Conservation (phyloP, 2,888 invertebrate genomes). For the Aproaerema taeniolella region DNA sequence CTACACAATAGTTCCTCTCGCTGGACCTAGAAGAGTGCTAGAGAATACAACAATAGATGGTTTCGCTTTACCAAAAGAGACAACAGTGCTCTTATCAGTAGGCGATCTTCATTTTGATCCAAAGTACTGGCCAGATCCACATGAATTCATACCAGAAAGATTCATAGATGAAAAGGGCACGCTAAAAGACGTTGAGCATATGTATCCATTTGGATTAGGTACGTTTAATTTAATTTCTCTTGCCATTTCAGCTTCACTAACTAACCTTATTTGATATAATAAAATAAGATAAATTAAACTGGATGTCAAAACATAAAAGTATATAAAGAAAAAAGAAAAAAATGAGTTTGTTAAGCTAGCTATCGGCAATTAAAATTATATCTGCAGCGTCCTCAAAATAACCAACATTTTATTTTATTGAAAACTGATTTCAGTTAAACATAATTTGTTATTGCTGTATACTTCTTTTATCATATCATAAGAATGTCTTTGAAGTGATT, state of each 20-base stretch:
- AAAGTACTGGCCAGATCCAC: constrained; percentile 74
- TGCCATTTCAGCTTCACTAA: no score
- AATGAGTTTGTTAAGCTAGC: no score
- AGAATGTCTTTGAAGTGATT: no score
- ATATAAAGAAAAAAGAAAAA: not conserved
- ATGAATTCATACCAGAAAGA: constrained; percentile 79
- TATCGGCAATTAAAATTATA: no score
- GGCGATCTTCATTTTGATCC: constrained; percentile 74
- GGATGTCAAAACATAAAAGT: not conserved
- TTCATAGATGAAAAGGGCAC: constrained; percentile 76
- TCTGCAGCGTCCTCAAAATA: no score
- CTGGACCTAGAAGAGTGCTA: constrained; percentile 68
- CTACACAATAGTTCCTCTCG: constrained; percentile 71
- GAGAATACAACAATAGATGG: constrained; percentile 51
- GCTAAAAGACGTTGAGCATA: constrained; percentile 70
- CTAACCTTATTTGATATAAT: constrained; percentile 19
- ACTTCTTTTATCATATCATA: no score
- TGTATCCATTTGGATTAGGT: constrained; percentile 83
- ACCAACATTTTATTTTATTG: no score
- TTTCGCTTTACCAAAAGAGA: constrained; percentile 64
- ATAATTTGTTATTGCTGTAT: no score
- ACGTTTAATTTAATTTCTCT: constrained; percentile 33
- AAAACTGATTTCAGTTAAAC: no score
- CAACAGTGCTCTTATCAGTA: constrained; percentile 72
- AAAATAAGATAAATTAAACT: no score